phyloP scores from a whole-genome alignment of 2,113 vertebrate species.

The Ceyx cyanopectus region DNA sequence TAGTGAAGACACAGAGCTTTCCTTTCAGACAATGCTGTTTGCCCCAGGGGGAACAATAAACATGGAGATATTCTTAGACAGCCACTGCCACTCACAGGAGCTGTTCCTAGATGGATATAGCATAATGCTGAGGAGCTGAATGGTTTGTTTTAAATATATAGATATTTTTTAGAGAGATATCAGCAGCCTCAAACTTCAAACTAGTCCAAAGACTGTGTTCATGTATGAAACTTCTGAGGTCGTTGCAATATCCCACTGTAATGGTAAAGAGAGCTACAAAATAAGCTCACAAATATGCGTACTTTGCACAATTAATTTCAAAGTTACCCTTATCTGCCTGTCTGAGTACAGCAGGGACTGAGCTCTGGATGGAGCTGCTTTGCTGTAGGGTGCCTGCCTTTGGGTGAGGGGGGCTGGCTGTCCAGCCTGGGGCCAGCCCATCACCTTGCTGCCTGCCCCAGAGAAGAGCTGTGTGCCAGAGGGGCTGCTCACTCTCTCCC shows the following conservation, averaged over 20 bases:
- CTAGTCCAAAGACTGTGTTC: conserved; percentile 19
- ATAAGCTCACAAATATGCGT: not conserved
- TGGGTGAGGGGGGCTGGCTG: not conserved
- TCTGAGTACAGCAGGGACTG: not conserved
- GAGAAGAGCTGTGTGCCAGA: not conserved
- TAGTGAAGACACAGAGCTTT: conserved; percentile 46
- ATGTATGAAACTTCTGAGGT: conserved; percentile 27
- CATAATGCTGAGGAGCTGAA: not conserved
- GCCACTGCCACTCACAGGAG: conserved; percentile 41
- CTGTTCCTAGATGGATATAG: conserved; percentile 38
- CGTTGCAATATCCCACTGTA: not conserved
- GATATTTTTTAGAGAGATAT: not conserved
- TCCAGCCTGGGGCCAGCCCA: rapidly evolving
- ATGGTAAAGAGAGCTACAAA: not conserved
- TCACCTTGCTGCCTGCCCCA: not conserved
- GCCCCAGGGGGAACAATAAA: conserved; percentile 47
- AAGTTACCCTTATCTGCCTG: not conserved
- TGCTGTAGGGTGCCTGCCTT: rapidly evolving
- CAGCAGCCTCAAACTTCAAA: conserved; percentile 42
- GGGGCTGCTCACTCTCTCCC: not conserved
- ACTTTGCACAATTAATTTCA: not conserved
- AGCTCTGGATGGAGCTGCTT: not conserved
- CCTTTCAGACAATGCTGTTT: conserved; percentile 47
- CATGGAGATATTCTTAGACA: conserved; percentile 57
- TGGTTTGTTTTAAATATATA: not conserved